Conservation (phyloP, 1,140 invertebrate species). For the Ips typographus region DNA sequence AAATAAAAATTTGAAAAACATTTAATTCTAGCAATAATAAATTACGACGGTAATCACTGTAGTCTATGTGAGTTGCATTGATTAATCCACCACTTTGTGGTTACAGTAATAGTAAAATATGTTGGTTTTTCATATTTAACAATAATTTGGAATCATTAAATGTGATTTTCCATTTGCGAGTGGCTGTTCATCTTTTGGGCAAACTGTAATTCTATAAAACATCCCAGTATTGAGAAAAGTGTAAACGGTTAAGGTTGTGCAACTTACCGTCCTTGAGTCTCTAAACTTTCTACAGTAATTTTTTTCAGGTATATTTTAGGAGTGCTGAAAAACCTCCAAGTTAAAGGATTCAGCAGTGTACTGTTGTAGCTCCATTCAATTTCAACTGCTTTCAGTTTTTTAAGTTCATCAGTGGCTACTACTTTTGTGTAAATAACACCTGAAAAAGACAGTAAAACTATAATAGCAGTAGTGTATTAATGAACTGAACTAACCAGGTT, state of each 20-base stretch:
- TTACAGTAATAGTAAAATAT: too few relatives aligned
- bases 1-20: too few relatives aligned
- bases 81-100: too few relatives aligned
- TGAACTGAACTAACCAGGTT: constrained; percentile 57
- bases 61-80: too few relatives aligned
- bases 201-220: constrained; percentile 59
- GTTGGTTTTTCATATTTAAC: constrained; percentile 20
- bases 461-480: background rate
- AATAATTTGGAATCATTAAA: constrained; percentile 43
- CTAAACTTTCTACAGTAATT: constrained; percentile 70
- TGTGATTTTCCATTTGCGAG: constrained; percentile 50
- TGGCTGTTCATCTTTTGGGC: constrained; percentile 59
- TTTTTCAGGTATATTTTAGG: constrained; percentile 71
- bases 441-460: background rate
- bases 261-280: constrained; percentile 61
- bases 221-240: constrained; percentile 7
- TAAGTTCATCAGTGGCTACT: constrained; percentile 66
- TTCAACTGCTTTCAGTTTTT: constrained; percentile 63
- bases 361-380: constrained; percentile 77
- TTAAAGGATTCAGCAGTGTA: constrained; percentile 77
- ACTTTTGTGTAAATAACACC: constrained; percentile 62
- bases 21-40: too few relatives aligned
- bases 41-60: too few relatives aligned
- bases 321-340: constrained; percentile 73
- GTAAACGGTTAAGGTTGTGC: background rate